phyloP scores from a whole-genome alignment of 2,113 vertebrate species.

The Arvicanthis niloticus region DNA sequence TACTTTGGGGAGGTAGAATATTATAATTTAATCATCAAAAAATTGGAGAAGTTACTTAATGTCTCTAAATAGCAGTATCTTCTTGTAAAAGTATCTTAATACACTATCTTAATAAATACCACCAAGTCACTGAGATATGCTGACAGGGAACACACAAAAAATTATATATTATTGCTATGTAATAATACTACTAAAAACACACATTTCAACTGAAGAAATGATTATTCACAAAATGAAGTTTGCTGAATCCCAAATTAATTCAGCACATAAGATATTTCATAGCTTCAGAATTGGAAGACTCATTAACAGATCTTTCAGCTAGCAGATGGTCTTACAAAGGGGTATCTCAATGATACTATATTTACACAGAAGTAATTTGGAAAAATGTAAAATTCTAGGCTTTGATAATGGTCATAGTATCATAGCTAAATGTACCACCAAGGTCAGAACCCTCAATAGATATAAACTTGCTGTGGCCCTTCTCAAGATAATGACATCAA shows the following conservation, averaged over 20 bases:
- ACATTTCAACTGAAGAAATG: slow-evolving; percentile 1
- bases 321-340: slow-evolving; percentile 7
- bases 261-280: background rate
- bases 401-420: background rate
- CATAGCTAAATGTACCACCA: background rate
- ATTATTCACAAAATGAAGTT: slow-evolving; percentile 28
- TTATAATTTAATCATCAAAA: background rate
- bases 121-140: background rate
- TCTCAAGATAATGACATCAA: background rate
- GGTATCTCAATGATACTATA: background rate
- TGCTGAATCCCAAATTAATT: slow-evolving; percentile 17
- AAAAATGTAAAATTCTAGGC: background rate
- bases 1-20: background rate
- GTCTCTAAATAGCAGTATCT: background rate
- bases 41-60: background rate
- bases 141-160: slow-evolving; percentile 11
- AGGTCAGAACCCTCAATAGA: background rate
- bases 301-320: background rate
- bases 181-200: background rate
- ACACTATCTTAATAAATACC: background rate
- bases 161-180: background rate
- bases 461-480: background rate
- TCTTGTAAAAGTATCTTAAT: background rate
- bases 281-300: background rate
- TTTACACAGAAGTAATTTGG: slow-evolving; percentile 3